phyloP scores from a whole-genome alignment of 2,888 invertebrate genomes.

The Cheilosia vernalis region DNA sequence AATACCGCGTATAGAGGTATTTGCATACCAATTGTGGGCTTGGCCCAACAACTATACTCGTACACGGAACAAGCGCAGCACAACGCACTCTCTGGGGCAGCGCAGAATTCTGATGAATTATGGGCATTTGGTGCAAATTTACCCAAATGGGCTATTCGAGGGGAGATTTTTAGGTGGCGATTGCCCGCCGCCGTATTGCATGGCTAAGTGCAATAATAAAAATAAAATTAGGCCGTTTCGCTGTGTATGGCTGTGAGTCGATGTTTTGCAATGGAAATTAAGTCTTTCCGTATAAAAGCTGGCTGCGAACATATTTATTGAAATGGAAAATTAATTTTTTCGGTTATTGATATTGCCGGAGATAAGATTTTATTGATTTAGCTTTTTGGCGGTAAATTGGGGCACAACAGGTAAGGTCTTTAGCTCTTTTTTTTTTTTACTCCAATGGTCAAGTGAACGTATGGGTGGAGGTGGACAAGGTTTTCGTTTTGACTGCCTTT shows the following conservation, averaged over 20 bases:
- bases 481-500: slow-evolving; percentile 22
- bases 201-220: slow-evolving; percentile 71
- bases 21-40: slow-evolving; percentile 73
- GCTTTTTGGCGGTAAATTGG: slow-evolving; percentile 43
- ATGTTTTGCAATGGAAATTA: slow-evolving; percentile 43
- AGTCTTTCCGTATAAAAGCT: slow-evolving; percentile 34
- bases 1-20: slow-evolving; percentile 44
- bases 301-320: slow-evolving; percentile 61
- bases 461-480: slow-evolving; percentile 21
- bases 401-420: slow-evolving; percentile 46
- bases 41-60: slow-evolving; percentile 27
- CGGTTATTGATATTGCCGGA: slow-evolving; percentile 65
- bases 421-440: slow-evolving; percentile 36
- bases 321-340: slow-evolving; percentile 71
- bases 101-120: slow-evolving; percentile 65
- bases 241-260: neutral
- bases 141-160: slow-evolving; percentile 64
- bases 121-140: slow-evolving; percentile 69
- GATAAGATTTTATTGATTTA: slow-evolving; percentile 73
- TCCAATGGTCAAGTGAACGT: slow-evolving; percentile 56
- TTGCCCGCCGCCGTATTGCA: slow-evolving; percentile 49
- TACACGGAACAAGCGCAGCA: slow-evolving; percentile 1
- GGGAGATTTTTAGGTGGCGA: slow-evolving; percentile 68
- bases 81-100: slow-evolving; percentile 44
- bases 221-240: slow-evolving; percentile 40